Percentiles rank a stretch among this genome's conserved stretches.
Conservation (phyloP, 2,797 vertebrate species). For the Oophaga sylvatica region DNA sequence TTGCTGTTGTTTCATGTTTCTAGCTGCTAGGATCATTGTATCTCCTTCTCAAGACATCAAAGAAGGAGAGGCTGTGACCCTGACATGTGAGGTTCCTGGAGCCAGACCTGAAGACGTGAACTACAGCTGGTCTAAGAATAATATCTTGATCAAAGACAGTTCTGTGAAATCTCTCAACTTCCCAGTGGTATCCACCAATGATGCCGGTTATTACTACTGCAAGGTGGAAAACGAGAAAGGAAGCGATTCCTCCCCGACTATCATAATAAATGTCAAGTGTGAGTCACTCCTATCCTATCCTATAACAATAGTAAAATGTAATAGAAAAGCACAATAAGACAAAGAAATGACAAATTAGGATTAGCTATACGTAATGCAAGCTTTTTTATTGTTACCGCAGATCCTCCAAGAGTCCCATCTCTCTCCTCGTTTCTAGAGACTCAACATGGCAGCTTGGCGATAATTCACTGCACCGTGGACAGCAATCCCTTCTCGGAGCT, state of each 20-base stretch:
- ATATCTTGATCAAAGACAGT: constrained; percentile 63
- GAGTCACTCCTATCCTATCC: constrained; percentile 62
- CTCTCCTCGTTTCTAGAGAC: constrained; percentile 71
- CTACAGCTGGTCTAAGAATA: constrained; percentile 76
- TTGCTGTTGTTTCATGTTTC: not conserved
- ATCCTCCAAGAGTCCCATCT: constrained; percentile 66
- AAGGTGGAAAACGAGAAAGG: constrained; percentile 67
- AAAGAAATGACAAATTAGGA: not conserved
- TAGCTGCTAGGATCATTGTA: constrained; percentile 67
- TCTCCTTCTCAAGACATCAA: constrained; percentile 60
- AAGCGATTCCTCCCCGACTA: constrained; percentile 54
- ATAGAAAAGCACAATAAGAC: not conserved
- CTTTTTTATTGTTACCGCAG: constrained; percentile 54
- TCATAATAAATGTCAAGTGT: constrained; percentile 69
- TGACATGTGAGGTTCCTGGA: constrained; percentile 68
- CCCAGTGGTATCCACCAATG: rapidly evolving
- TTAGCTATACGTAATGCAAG: not conserved
- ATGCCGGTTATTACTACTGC: constrained; percentile 72
- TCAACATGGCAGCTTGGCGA: constrained; percentile 63
- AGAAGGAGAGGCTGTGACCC: constrained; percentile 68
- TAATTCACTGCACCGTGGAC: constrained; percentile 70
- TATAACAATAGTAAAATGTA: not conserved
- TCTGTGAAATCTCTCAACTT: constrained; percentile 58
- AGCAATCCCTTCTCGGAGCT: constrained; percentile 70
- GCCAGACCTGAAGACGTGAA: constrained; percentile 61